Conservation (phyloP, 2,888 invertebrate genomes). For the Mimas tiliae region DNA sequence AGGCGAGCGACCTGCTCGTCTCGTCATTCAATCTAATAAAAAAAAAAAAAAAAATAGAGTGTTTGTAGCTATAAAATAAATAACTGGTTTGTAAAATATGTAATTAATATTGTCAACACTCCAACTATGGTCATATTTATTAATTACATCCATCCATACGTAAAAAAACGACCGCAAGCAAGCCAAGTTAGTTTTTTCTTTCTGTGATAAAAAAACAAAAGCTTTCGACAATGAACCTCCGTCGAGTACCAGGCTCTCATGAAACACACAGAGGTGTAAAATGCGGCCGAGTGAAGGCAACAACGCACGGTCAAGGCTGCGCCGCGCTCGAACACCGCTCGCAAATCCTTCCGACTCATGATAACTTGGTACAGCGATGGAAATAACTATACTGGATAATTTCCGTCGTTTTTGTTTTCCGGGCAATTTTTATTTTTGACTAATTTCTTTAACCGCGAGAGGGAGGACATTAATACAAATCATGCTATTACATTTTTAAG, state of each 20-base stretch:
- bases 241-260: conserved; percentile 53
- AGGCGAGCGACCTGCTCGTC: too few relatives aligned
- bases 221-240: conserved; percentile 41
- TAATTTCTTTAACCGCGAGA: neutral
- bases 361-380: conserved; percentile 37
- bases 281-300: conserved; percentile 49
- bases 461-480: neutral
- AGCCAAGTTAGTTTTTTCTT: too few relatives aligned
- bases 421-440: neutral
- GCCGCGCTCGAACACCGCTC: conserved; percentile 33
- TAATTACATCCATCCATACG: too few relatives aligned
- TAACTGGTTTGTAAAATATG: too few relatives aligned
- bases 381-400: conserved; percentile 9
- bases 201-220: conserved; percentile 32
- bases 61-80: too few relatives aligned
- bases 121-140: too few relatives aligned
- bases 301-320: conserved; percentile 59
- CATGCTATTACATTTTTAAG: too few relatives aligned
- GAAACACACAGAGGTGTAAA: conserved; percentile 45
- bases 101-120: too few relatives aligned
- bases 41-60: too few relatives aligned
- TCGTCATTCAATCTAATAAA: too few relatives aligned
- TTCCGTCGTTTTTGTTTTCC: conserved; percentile 19
- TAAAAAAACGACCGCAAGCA: too few relatives aligned
- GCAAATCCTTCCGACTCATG: conserved; percentile 46